Conservation (phyloP, 2,888 invertebrate species). For the Hypomecis atomaria region DNA sequence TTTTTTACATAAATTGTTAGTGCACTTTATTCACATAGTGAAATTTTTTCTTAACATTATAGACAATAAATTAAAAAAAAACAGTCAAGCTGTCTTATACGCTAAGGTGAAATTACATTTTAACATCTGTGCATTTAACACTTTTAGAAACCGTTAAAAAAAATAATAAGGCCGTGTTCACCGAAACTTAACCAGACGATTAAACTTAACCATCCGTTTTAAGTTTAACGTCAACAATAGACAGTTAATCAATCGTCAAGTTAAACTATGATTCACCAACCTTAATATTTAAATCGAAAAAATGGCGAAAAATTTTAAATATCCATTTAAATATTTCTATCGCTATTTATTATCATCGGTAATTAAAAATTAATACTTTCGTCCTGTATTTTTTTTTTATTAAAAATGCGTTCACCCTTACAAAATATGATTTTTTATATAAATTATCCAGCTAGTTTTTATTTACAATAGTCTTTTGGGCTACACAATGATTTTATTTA, state of each 20-base stretch:
- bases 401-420: slow-evolving; percentile 70
- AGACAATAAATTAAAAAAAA: slow-evolving; percentile 54
- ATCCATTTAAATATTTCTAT: slow-evolving; percentile 50
- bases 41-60: slow-evolving; percentile 55
- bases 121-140: slow-evolving; percentile 66
- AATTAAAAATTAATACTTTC: slow-evolving; percentile 71
- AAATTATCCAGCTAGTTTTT: slow-evolving; percentile 70
- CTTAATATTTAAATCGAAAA: slow-evolving; percentile 22
- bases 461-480: slow-evolving; percentile 80
- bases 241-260: not conserved
- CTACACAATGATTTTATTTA: slow-evolving; percentile 62
- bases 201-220: not conserved
- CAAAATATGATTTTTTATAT: slow-evolving; percentile 64
- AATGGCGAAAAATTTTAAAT: slow-evolving; percentile 30
- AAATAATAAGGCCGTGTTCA: not conserved
- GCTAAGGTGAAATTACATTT: slow-evolving; percentile 67
- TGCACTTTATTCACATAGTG: slow-evolving; percentile 80
- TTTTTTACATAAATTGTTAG: slow-evolving; percentile 69
- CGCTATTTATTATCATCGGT: slow-evolving; percentile 78
- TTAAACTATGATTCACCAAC: not conserved
- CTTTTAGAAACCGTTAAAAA: slow-evolving; percentile 37
- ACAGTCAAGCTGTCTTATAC: slow-evolving; percentile 53
- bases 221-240: not conserved
- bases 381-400: slow-evolving; percentile 56
- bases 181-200: not conserved